Base-by-base conservation (phyloP, 1,140 invertebrate species). In the Steinernema feltiae region DNA sequence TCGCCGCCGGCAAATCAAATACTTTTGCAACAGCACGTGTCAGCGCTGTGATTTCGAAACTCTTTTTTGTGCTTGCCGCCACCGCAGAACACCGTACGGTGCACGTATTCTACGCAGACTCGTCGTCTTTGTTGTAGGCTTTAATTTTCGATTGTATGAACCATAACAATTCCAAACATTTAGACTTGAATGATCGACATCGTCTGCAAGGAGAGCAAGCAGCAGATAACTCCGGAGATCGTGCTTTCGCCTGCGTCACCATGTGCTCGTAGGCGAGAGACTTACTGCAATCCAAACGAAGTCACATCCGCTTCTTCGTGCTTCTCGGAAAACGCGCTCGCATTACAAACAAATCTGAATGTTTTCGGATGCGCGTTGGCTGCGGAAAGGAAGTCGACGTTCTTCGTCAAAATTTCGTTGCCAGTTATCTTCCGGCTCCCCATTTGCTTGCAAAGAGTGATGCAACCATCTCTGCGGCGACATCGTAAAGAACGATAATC, bases 11-110 rank as follows among this genome's bases (percentile, higher is more conserved):
- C 53, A 3, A 7, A 3, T 63, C 24, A n/a, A 63, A 63, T 27
- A 63, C 24, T 27, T 63, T 63, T 63, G 53, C 53, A 46, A 46
- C 41, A 46, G 41, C 41, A 63, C 53, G 53, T 63, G 53, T 63
- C 24, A 3, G 24, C 12, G 24, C 7, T 15, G 53, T 12, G 15
- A 63, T 63, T 63, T 27, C 53, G 24, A 63, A 63, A 63, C 53
- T 63, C 53, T 63, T 63, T 63, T 63, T 63, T 7, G 7, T 7
- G 7, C 53, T 21, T 3, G 15, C 53, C 53, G 7, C 53, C 24
- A 27, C 3, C 53, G 53, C 53, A 21, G 53, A 63, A 63, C 53
- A n/a, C 12, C 15, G 53, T 7, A 63, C 15, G 15, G 24, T 63
- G 24, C 53, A 63, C 53, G 53, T 63, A 63, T 27, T 63, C 24